Base-by-base conservation (phyloP, 2,888 invertebrate genomes). In the Caenorhabditis sp. region DNA sequence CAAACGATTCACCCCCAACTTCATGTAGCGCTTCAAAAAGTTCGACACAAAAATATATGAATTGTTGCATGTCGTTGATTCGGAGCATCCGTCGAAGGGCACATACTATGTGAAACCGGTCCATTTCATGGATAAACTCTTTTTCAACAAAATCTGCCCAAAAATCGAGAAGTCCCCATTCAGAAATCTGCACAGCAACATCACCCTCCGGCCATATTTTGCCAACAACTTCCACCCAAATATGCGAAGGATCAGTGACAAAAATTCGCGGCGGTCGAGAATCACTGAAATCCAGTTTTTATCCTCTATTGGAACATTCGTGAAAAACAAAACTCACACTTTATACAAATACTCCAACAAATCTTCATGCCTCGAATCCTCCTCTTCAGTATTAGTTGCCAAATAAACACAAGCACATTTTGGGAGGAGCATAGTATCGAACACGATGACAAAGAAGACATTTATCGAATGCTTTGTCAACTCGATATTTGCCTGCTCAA, bases 81-180 rank as follows among this genome's bases (percentile, higher is more conserved):
- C 63, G 57, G 38, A 57, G 57, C 17, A 60, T 36, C 67, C 76
- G 17, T 7, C 62, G 21, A 36, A 57, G 25, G 54, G 27, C 12
- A 62, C 17, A 20, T 61, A 52, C 26, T 65, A 68, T 20, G 65
- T 27, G 57, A 54, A 69, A 78, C 8, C 59, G 25, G 54, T 78
- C 78, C 14, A 71, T 56, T n/a, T 76, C 68, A 49, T 76, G 76
- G 0, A n/a, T 25, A 20, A 69, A 49, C 17, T 49, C 12, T 27
- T 67, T 54, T n/a, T 73, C 71, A 14, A 54, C 49, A 49, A 60
- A 50, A 1, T 62, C 31, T 0, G 74, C 71, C 78, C 76, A 76
- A 25, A 58, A 70, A 21, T 65, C 66, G 31, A 78, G 61, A 0
- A 78, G 57, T 20, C 62, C 31, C 76, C 76, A 78, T 59, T 74